Percentiles rank a stretch among this genome's conserved stretches.
phyloP scores from a whole-genome alignment of 1,140 invertebrate species.

The Diuraphis noxia region DNA sequence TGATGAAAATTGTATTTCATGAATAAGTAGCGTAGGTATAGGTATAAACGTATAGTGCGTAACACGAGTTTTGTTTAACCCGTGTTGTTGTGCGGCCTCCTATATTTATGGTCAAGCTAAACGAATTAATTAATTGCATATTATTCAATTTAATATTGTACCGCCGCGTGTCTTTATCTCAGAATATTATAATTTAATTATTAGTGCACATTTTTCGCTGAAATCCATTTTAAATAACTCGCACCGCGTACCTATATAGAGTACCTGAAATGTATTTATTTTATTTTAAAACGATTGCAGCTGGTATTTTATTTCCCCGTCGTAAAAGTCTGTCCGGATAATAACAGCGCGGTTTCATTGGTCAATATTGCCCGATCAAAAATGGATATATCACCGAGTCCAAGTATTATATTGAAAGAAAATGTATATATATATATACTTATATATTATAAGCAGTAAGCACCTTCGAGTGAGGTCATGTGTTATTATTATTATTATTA shows the following conservation, averaged over 20 bases:
- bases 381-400: conserved; percentile 17
- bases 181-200: too few species aligned
- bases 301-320: not conserved
- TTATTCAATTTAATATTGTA: too few species aligned
- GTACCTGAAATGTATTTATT: not conserved
- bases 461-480: conserved; percentile 30
- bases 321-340: not conserved
- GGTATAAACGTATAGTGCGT: not conserved
- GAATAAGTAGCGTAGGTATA: not conserved
- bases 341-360: not conserved
- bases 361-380: not conserved
- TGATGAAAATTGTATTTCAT: not conserved
- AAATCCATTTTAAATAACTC: too few species aligned
- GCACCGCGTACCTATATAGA: too few species aligned
- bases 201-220: too few species aligned
- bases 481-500: conserved; percentile 15
- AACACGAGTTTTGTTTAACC: too few species aligned
- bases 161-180: too few species aligned
- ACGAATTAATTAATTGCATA: too few species aligned
- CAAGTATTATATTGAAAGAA: not conserved
- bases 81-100: too few species aligned
- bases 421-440: not conserved
- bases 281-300: not conserved
- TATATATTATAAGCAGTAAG: not conserved
- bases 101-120: too few species aligned